A percentile compares a stretch with the other conserved stretches of the same genome.
phyloP scores from a whole-genome alignment of 2,113 vertebrate genomes.

The Scomber colias region DNA sequence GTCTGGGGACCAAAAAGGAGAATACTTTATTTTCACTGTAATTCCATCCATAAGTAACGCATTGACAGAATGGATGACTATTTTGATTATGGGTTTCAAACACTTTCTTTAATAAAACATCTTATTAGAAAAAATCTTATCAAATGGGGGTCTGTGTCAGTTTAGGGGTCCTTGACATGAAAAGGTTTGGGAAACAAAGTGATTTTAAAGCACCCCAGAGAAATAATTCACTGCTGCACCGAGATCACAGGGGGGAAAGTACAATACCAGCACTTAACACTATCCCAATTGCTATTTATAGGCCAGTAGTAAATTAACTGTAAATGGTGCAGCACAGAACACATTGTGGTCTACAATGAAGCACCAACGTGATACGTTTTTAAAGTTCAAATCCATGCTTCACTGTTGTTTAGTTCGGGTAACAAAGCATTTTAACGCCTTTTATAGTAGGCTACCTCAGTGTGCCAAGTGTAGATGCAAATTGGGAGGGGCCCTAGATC shows the following conservation, averaged over 20 bases:
- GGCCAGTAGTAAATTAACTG: neutral
- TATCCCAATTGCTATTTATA: neutral
- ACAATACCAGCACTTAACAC: neutral
- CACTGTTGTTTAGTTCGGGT: neutral
- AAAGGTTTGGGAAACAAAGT: no score
- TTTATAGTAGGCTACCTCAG: slow-evolving; percentile 4
- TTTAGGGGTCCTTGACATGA: no score
- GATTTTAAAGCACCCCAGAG: no score
- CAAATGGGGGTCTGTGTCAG: no score
- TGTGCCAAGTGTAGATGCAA: slow-evolving; percentile 42
- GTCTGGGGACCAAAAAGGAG: no score
- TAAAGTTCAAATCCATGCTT: neutral
- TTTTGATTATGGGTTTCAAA: no score
- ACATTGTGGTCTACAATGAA: neutral
- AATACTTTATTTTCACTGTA: no score
- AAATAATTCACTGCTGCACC: slow-evolving; percentile 1
- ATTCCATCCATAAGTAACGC: no score
- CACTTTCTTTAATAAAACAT: no score
- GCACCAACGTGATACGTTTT: slow-evolving; percentile 10
- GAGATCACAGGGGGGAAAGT: neutral
- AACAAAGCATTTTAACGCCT: neutral
- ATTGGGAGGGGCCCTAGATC: slow-evolving; percentile 47
- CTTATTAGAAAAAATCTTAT: no score
- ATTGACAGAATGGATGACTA: no score
- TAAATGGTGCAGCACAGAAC: neutral